A percentile compares a stretch with the other conserved stretches of the same genome.
Conservation (phyloP, 2,888 invertebrate species). For the Masnerella sp. region DNA sequence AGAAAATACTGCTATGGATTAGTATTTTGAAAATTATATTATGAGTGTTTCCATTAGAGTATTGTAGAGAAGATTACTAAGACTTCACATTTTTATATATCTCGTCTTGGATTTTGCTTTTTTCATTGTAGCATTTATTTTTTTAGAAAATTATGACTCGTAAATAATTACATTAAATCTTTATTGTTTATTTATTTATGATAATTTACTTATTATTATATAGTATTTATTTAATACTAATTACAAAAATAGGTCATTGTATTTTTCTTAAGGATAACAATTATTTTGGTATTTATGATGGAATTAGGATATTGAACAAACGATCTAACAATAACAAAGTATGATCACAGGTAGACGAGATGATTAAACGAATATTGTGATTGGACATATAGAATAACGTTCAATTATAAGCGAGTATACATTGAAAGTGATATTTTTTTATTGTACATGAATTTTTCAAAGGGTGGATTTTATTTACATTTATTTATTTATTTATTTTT, state of each 20-base stretch:
- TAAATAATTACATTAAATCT: no score
- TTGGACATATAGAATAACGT: conserved; percentile 15
- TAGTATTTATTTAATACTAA: no score
- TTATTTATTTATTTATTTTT: conserved; percentile 1
- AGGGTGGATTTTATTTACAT: conserved; percentile 15
- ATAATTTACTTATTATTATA: no score
- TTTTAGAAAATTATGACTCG: no score
- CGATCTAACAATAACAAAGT: conserved; percentile 10
- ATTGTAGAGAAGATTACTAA: conserved; percentile 4
- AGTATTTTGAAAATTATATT: conserved; percentile 20
- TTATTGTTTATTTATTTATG: no score
- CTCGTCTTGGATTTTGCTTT: no score
- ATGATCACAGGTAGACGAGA: conserved; percentile 6
- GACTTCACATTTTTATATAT: neutral
- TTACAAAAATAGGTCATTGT: no score
- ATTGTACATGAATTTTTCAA: conserved; percentile 1
- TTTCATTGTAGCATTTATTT: no score
- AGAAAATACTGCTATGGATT: conserved; percentile 24
- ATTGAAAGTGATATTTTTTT: conserved; percentile 1
- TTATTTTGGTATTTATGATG: no score
- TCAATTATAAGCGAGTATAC: conserved; percentile 29
- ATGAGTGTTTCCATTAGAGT: conserved; percentile 18
- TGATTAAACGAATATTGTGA: conserved; percentile 14
- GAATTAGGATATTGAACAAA: no score
- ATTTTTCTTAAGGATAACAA: no score